Evolutionary conservation across 2,888 invertebrate genomes (phyloP), one percentile per base, ranked within the genome.

Genomic region (Campoplex nolae): DNA sequence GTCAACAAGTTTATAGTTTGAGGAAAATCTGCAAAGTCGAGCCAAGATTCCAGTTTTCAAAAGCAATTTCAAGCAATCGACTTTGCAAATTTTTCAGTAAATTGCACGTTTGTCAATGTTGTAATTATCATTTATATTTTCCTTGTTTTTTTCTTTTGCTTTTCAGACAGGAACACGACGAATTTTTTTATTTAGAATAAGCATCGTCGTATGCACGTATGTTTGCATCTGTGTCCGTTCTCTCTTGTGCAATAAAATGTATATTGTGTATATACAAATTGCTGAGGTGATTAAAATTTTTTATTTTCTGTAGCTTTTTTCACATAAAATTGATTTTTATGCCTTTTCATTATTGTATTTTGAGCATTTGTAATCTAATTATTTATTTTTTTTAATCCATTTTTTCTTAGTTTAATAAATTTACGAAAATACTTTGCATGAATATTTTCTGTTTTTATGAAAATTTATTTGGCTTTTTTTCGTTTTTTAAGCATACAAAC

Each of bases 261-360:
- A 45, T 45, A 38, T 28, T 58, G 28, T 68, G 16, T 54, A 54
- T 54, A 38, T 70, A 87, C 65, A 82, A 88, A 84, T 90, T 54
- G 85, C 86, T 88, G 87, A 89, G 87, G 89, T 91, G 85, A 70
- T 88, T 89, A 90, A 23, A 62, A 16, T 42, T 89, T 45, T 84
- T 71, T 88, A 88, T 83, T 87, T 88, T 83, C 76, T 83, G 16
- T 71, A 51, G 16, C 32, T 8, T 87, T 45, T 89, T 76, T 65
- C 54, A 58, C 18, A 75, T 81, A 11, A 38, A 11, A n/a, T n/a
- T 35, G 38, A 23, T 23, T 23, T 67, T 58, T 65, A 51, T 16
- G 23, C 35, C 16, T 42, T 74, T 42, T 54, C 38, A 6, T 2
- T 32, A n/a, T 13, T 16, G 51, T 83, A n/a, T 77, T 51, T 58